Evolutionary conservation across 2,888 invertebrate genomes (phyloP).

Genomic region (Dasypolia templi): DNA sequence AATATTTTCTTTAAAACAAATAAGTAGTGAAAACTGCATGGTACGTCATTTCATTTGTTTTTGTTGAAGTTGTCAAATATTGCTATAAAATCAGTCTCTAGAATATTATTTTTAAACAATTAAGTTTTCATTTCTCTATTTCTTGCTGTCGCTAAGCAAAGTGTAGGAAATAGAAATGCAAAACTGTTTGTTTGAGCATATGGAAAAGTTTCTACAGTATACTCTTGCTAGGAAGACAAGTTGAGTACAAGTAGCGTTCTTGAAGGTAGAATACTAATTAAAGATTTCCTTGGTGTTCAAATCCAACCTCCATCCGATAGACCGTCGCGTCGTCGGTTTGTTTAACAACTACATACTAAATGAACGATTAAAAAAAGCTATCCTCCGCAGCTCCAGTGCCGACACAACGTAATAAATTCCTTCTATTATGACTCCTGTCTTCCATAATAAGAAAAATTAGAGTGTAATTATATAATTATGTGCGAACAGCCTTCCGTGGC

Average conservation of each 20-base stretch:
- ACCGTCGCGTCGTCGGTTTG: not conserved
- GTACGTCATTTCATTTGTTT: not conserved
- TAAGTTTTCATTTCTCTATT: not conserved
- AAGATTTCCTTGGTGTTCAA: not conserved
- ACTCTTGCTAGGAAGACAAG: not conserved
- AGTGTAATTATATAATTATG: constrained; percentile 55
- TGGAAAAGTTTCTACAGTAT: not conserved
- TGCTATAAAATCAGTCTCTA: no score
- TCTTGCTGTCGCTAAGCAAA: not conserved
- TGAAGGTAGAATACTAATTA: not conserved
- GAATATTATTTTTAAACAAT: no score
- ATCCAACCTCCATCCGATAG: not conserved
- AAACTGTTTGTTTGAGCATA: not conserved
- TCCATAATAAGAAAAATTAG: constrained; percentile 51
- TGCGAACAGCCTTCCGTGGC: constrained; percentile 42
- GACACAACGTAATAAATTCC: constrained; percentile 9
- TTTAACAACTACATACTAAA: not conserved
- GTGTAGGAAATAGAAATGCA: not conserved
- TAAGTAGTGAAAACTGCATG: not conserved
- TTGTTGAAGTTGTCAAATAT: not conserved
- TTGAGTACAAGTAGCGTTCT: not conserved
- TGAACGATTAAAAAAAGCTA: not conserved
- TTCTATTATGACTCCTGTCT: constrained; percentile 30
- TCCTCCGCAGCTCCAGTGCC: not conserved
- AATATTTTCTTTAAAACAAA: not conserved